These are phyloP conservation scores for Drosophila melanogaster DNA, from an alignment of 1,140 invertebrate genomes.

Conservation along the genomic window Release_6_plus_ISO1_MT NT_033777.3:7550001-7550500, in stretches of 20 bases:
- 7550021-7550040: slow-evolving; percentile 21
- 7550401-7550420: slow-evolving; percentile 82
- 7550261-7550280: neutral
- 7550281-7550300: slow-evolving; percentile 55
- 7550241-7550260: slow-evolving; percentile 39
- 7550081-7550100: slow-evolving; percentile 35
- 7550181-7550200: neutral
- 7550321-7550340: slow-evolving; percentile 72
- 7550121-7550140: slow-evolving; percentile 5
- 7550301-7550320: slow-evolving; percentile 79
- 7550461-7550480: slow-evolving; percentile 61
- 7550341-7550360: slow-evolving; percentile 61
- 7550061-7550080: slow-evolving; percentile 15
- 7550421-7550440: slow-evolving; percentile 74
- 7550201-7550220: slow-evolving; percentile 10
- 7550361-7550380: slow-evolving; percentile 58
- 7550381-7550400: slow-evolving; percentile 60
- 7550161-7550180: slow-evolving; percentile 23
- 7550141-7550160: neutral
- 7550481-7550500: slow-evolving; percentile 29
- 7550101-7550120: slow-evolving; percentile 30
- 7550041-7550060: slow-evolving; percentile 39
- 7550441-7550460: slow-evolving; percentile 34
- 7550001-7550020: slow-evolving; percentile 24
- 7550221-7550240: slow-evolving; percentile 47